Evolutionary conservation across 2,888 invertebrate genomes (phyloP).

Genomic region (Idaea straminata): DNA sequence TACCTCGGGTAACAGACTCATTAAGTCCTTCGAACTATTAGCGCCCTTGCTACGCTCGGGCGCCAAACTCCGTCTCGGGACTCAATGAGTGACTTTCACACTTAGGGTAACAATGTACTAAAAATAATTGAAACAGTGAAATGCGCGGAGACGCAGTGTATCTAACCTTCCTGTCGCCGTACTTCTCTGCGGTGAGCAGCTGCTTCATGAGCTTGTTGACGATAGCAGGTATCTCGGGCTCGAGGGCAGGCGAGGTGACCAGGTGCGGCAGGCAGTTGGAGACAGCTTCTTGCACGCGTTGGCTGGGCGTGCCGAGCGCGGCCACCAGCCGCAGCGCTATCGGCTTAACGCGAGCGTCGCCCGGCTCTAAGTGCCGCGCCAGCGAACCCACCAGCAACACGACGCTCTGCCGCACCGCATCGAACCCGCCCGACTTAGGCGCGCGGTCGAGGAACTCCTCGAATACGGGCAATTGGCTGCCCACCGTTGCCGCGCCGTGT

Average conservation of each 20-base stretch:
- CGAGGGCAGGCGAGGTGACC: conserved; percentile 90
- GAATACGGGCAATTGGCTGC: conserved; percentile 92
- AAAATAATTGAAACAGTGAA: background rate
- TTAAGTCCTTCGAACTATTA: too few species aligned
- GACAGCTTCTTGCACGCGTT: conserved; percentile 98
- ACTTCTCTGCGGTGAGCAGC: conserved; percentile 93
- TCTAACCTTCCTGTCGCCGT: conserved; percentile 86
- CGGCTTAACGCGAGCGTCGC: conserved; percentile 94
- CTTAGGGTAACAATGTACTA: too few species aligned
- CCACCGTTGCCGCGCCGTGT: conserved; percentile 88
- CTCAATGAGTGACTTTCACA: too few species aligned
- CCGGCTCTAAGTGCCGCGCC: conserved; percentile 96
- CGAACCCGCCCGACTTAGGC: conserved; percentile 93
- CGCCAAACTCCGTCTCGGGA: too few species aligned
- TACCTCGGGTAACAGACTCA: too few species aligned
- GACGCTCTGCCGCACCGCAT: conserved; percentile 96
- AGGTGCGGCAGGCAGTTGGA: conserved; percentile 97
- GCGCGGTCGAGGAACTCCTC: conserved; percentile 96
- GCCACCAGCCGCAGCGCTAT: conserved; percentile 94
- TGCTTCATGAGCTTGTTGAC: conserved; percentile 93
- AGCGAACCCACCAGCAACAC: conserved; percentile 98
- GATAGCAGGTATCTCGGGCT: conserved; percentile 93
- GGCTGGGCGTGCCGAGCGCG: conserved; percentile 97
- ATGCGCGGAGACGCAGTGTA: background rate
- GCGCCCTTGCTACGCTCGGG: too few species aligned